Percentiles rank a stretch among this genome's conserved stretches.
These are phyloP conservation scores for Matsumurasca onukii DNA, from an alignment of 1,140 invertebrate species.

Conservation along the genomic window DNA sequence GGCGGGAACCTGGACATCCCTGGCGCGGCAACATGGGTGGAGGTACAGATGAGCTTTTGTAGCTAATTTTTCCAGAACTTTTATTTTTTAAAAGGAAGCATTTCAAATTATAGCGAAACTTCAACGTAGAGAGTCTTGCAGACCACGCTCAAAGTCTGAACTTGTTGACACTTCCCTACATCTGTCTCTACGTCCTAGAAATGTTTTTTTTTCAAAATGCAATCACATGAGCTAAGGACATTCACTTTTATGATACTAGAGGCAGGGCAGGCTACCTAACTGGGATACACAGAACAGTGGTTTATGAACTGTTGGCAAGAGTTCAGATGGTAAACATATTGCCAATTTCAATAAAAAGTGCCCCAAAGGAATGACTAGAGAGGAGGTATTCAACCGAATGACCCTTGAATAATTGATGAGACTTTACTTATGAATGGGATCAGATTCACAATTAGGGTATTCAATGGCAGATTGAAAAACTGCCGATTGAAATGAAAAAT, in stretches of 20 bases:
- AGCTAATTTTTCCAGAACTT: background rate
- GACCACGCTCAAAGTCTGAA: background rate
- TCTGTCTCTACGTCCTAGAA: background rate
- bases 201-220: background rate
- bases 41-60: constrained; percentile 5
- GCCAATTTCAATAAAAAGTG: background rate
- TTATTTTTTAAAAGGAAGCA: background rate
- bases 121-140: background rate
- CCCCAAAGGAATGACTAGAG: background rate
- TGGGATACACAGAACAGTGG: too few relatives aligned
- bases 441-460: background rate
- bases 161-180: background rate
- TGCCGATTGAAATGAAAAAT: background rate
- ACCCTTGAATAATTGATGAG: background rate
- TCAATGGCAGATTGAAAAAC: background rate
- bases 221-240: too few relatives aligned
- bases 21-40: constrained; percentile 46
- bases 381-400: background rate
- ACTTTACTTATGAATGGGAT: background rate
- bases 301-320: too few relatives aligned
- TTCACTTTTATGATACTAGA: too few relatives aligned
- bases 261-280: too few relatives aligned
- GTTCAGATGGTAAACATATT: too few relatives aligned
- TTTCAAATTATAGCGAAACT: background rate
- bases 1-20: constrained; percentile 66